Conservation (phyloP, 2,113 vertebrate species). For the Oreotrochilus melanogaster region DNA sequence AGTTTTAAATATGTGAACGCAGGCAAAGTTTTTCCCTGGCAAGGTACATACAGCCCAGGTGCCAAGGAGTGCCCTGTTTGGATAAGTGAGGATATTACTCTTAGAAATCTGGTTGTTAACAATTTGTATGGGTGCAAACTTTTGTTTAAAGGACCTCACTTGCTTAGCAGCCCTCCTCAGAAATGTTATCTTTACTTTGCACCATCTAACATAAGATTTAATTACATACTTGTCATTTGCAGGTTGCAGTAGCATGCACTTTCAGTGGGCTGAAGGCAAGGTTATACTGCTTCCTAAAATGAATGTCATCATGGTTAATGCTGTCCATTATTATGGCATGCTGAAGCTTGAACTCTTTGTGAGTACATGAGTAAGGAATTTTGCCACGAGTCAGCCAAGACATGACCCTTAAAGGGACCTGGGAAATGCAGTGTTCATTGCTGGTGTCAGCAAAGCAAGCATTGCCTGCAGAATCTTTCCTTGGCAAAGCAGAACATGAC, state of each 20-base stretch:
- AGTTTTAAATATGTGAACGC: background rate
- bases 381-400: background rate
- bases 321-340: background rate
- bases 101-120: background rate
- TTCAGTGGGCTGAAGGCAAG: background rate
- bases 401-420: background rate
- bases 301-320: background rate
- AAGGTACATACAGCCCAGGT: background rate
- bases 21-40: background rate
- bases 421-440: background rate
- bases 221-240: background rate
- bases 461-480: background rate
- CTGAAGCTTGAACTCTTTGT: background rate
- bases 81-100: background rate
- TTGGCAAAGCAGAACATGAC: background rate
- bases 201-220: background rate
- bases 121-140: background rate
- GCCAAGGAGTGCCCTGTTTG: background rate
- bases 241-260: background rate
- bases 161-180: background rate
- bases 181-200: background rate
- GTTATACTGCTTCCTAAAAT: background rate
- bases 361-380: background rate
- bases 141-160: background rate
- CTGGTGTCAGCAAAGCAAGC: background rate